Base-by-base conservation (phyloP, 1,140 invertebrate species). In the Conopomorpha cramerella region DNA sequence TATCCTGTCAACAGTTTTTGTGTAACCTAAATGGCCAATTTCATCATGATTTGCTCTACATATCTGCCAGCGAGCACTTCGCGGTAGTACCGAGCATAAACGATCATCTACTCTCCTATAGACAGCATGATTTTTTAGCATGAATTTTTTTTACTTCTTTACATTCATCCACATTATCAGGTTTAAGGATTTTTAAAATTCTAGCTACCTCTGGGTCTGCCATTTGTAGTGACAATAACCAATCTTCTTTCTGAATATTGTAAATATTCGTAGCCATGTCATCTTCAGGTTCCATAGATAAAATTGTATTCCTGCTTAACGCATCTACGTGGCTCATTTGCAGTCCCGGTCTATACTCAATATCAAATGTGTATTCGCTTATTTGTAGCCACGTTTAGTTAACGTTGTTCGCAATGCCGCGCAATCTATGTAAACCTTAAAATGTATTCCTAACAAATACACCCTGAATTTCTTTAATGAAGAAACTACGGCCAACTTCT, bases 401-500 rank as follows among this genome's bases (percentile, higher is more conserved):
- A 39, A 40, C 1, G 49, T 46, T n/a, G 16, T 30, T 30, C 37
- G 49, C 0, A 70, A 36, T 0, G 51, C 59, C n/a, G 47, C 49
- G 27, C 62, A 73, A 43, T 67, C 66, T 0, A 56, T 66, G 12
- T 65, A 34, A 1, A 74, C 40, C 3, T 28, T 55, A 31, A 71
- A 74, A 13, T 35, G 34, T 16, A 62, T 55, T 3, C 57, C 61
- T 10, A 62, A 8, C 13, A 64, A 23, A 23, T 54, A 59, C 8
- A 51, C 38, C 19, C 55, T 45, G 18, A 65, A 66, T 14, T 36
- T 26, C 36, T 55, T 53, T 0, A 65, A 18, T 0, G 46, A 37
- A 8, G 30, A 25, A 14, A 62, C 33, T 3, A 63, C 50, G 1
- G 49, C 49, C 6, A 57, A 40, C 1, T 48, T 46, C 29, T 57